A percentile compares a stretch with the other conserved stretches of the same genome.
Evolutionary conservation across 2,888 invertebrate species (phyloP).

Genomic region (Eristalinus sepulchralis): DNA sequence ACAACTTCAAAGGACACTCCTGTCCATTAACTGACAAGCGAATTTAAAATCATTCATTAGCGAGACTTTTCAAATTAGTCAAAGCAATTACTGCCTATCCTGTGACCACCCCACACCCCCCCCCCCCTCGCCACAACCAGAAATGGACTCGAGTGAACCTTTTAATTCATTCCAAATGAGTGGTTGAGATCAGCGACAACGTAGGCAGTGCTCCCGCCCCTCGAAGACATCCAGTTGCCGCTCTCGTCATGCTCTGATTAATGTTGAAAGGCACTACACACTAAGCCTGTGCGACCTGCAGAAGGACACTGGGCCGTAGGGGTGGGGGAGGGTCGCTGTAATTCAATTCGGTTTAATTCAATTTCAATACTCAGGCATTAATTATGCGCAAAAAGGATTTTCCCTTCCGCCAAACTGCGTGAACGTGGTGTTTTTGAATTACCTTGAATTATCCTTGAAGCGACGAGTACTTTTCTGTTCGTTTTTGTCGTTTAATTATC

Average conservation of each 20-base stretch:
- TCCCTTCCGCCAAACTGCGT: background rate
- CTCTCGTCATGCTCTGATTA: slow-evolving; percentile 44
- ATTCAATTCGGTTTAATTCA: background rate
- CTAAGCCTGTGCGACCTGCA: background rate
- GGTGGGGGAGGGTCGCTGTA: background rate
- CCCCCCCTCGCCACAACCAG: background rate
- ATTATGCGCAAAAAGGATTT: background rate
- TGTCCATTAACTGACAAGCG: background rate
- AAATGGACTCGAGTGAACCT: slow-evolving; percentile 1
- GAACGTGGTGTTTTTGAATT: background rate
- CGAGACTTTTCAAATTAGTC: slow-evolving; percentile 4
- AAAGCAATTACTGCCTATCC: slow-evolving; percentile 1
- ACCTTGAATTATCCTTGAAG: background rate
- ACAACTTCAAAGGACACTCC: slow-evolving; percentile 1
- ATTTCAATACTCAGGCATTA: background rate
- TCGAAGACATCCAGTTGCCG: background rate
- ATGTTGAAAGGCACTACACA: background rate
- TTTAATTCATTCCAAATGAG: slow-evolving; percentile 1
- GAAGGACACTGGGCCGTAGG: background rate
- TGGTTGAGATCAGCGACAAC: slow-evolving; percentile 5
- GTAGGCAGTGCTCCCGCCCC: background rate
- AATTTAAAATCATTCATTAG: slow-evolving; percentile 1
- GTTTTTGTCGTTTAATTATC: too few relatives aligned
- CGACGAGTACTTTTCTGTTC: background rate
- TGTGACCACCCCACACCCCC: background rate